A percentile compares a stretch with the other conserved stretches of the same genome.
These are phyloP conservation scores for Gymnobelideus leadbeateri DNA, from an alignment of 2,113 vertebrate genomes.

Conservation along the genomic window DNA sequence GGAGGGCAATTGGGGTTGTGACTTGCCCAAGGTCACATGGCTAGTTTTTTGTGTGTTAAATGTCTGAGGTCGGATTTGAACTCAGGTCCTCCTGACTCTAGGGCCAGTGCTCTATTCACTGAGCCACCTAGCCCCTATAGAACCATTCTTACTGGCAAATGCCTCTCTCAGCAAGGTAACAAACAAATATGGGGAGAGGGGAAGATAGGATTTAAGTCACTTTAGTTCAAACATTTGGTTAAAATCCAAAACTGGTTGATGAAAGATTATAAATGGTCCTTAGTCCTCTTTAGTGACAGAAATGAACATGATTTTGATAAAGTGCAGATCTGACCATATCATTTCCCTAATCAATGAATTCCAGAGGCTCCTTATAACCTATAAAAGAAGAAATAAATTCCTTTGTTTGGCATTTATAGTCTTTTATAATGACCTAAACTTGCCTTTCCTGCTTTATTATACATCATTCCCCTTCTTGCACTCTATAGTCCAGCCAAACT, in stretches of 20 bases:
- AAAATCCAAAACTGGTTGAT: neutral
- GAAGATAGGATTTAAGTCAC: neutral
- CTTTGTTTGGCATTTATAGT: neutral
- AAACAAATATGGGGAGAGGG: neutral
- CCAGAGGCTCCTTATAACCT: neutral
- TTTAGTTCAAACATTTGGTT: neutral
- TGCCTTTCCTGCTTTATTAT: neutral
- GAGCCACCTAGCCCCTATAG: too few species aligned
- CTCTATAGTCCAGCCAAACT: neutral
- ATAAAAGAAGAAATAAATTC: neutral
- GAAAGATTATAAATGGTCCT: neutral
- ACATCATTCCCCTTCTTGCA: neutral
- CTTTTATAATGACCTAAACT: neutral
- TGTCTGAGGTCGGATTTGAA: too few species aligned
- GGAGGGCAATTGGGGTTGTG: too few species aligned
- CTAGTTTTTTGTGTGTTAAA: too few species aligned
- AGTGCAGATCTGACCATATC: neutral
- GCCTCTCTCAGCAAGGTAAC: neutral
- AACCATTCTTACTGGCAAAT: neutral
- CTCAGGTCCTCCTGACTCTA: too few species aligned
- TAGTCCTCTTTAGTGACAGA: neutral
- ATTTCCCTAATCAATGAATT: neutral
- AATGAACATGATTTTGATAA: neutral
- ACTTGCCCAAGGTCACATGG: too few species aligned
- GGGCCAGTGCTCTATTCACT: too few species aligned